phyloP scores from a whole-genome alignment of 2,113 vertebrate species.

The Dicrurus megarhynchus region DNA sequence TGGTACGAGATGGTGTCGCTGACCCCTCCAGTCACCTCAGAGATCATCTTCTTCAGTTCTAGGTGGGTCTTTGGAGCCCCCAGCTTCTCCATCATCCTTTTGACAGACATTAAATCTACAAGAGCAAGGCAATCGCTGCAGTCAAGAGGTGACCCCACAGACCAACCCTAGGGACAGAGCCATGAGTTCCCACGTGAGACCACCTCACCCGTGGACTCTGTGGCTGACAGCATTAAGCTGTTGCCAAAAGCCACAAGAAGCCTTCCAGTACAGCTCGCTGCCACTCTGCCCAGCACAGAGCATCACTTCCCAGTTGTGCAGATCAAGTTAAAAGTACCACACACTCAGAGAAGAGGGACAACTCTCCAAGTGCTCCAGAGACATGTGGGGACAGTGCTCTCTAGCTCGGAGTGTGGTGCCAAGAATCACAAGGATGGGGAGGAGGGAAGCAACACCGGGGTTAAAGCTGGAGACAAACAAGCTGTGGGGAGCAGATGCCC shows the following conservation, averaged over 20 bases:
- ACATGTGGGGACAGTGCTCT: background rate
- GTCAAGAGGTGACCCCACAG: background rate
- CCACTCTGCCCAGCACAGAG: background rate
- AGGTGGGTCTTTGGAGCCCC: conserved; percentile 95
- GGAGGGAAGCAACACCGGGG: background rate
- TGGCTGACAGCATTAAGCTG: background rate
- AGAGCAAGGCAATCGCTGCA: background rate
- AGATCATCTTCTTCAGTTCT: conserved; percentile 97
- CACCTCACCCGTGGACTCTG: background rate
- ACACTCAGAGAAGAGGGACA: background rate
- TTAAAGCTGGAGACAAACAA: conserved; percentile 44
- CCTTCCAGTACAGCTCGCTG: background rate
- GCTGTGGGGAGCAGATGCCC: background rate
- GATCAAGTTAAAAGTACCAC: background rate
- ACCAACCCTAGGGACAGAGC: background rate
- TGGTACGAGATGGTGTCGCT: conserved; percentile 94
- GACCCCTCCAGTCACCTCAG: conserved; percentile 87
- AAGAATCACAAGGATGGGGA: conserved; percentile 28
- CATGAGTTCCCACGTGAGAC: background rate
- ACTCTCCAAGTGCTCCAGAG: background rate
- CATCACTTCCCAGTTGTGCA: background rate
- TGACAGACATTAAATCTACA: conserved; percentile 94
- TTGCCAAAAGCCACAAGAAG: background rate
- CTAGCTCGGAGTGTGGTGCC: background rate
- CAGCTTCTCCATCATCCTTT: conserved; percentile 98